A percentile compares a stretch with the other conserved stretches of the same genome.
Evolutionary conservation across 2,113 vertebrate genomes (phyloP).

Genomic region (Tychaedon coryphoeus): DNA sequence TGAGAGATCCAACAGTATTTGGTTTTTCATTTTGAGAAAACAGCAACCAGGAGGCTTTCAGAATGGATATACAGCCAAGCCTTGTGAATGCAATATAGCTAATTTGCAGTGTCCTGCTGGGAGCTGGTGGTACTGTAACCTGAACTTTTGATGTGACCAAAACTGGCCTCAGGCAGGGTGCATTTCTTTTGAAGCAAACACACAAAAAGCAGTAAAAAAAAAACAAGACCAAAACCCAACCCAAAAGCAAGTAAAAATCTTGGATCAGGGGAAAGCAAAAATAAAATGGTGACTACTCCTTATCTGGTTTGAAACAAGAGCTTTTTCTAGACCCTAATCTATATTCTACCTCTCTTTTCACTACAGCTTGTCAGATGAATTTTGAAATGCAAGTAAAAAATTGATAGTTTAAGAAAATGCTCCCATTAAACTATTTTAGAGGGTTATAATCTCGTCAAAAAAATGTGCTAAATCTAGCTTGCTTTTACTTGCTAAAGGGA

Average conservation of each 20-base stretch:
- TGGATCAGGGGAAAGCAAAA: background rate
- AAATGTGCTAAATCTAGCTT: background rate
- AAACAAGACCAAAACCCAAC: background rate
- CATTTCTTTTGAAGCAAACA: background rate
- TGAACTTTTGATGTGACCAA: background rate
- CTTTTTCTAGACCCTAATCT: background rate
- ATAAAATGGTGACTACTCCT: background rate
- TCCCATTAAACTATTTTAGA: background rate
- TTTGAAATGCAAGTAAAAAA: constrained; percentile 10
- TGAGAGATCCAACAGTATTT: background rate
- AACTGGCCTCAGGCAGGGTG: background rate
- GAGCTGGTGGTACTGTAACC: background rate
- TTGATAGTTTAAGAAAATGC: background rate
- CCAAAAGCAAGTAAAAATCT: background rate
- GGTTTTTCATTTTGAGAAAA: background rate
- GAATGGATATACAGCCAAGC: background rate
- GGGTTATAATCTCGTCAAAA: background rate
- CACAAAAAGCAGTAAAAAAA: background rate
- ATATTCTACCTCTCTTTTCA: background rate
- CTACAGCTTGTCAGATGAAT: background rate
- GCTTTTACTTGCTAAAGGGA: background rate
- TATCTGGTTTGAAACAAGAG: background rate
- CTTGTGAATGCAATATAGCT: background rate
- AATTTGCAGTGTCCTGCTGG: background rate
- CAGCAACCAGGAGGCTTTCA: background rate